A percentile compares a stretch with the other conserved stretches of the same genome.
These are phyloP conservation scores for Penaeus vannamei DNA, from an alignment of 1,140 invertebrate species.

Conservation along the genomic window DNA sequence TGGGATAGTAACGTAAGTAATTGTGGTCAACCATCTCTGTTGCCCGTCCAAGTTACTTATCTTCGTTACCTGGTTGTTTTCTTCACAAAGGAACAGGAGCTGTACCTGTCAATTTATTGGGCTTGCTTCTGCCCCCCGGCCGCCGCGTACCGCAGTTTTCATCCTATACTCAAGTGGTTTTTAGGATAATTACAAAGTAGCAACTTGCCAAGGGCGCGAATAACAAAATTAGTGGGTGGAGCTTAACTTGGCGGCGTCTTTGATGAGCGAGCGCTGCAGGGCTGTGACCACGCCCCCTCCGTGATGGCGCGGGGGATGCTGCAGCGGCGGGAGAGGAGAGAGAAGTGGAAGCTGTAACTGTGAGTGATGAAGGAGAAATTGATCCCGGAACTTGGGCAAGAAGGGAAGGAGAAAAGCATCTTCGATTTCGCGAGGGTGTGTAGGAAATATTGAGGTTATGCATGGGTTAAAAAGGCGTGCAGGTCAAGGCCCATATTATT, in stretches of 20 bases:
- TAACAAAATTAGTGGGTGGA: conserved; percentile 63
- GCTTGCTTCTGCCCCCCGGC: conserved; percentile 25
- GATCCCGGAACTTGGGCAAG: background rate
- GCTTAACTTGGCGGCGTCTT: conserved; percentile 49
- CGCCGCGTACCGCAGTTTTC: conserved; percentile 40
- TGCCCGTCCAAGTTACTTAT: background rate
- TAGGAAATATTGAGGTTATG: no score
- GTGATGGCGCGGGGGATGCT: conserved; percentile 13
- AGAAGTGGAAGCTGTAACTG: background rate
- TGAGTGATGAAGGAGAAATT: background rate
- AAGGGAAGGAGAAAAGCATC: background rate
- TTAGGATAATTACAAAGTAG: conserved; percentile 61
- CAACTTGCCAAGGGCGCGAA: conserved; percentile 55
- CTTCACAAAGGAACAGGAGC: conserved; percentile 47
- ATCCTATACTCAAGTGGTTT: conserved; percentile 60
- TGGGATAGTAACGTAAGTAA: no score
- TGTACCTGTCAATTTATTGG: conserved; percentile 57
- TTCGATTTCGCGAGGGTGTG: no score
- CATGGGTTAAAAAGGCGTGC: no score
- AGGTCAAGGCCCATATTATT: no score
- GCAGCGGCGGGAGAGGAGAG: background rate
- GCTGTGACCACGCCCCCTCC: conserved; percentile 18
- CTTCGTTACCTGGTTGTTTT: conserved; percentile 42
- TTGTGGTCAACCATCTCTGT: no score
- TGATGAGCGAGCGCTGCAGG: conserved; percentile 41